Conservation (phyloP, 2,113 vertebrate species). For the Phainopepla nitens region DNA sequence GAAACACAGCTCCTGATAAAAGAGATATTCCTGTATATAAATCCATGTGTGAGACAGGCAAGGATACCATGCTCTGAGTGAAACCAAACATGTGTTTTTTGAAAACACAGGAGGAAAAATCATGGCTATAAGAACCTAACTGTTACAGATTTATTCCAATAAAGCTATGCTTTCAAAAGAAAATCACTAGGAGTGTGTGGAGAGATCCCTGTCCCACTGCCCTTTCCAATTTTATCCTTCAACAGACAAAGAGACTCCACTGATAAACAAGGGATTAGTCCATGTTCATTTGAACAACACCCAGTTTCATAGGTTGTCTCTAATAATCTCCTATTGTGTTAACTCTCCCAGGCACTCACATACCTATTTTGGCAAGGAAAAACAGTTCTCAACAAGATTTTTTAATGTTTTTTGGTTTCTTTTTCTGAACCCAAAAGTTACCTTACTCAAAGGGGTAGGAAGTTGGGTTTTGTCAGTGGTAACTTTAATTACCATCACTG, state of each 20-base stretch:
- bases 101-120: background rate
- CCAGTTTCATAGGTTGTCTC: background rate
- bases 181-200: background rate
- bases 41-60: background rate
- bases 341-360: background rate
- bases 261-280: background rate
- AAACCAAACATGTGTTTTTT: background rate
- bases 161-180: background rate
- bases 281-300: background rate
- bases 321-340: background rate
- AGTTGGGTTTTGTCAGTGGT: background rate
- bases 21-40: background rate
- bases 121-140: background rate
- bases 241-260: background rate
- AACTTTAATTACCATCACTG: background rate
- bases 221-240: background rate
- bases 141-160: background rate
- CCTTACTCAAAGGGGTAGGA: background rate
- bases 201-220: background rate
- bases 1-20: background rate
- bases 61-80: background rate
- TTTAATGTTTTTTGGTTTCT: fast-evolving
- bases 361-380: background rate
- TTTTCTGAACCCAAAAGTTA: background rate
- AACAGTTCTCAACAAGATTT: background rate